Conservation (phyloP, 2,113 vertebrate species). For the Pelodiscus sinensis region DNA sequence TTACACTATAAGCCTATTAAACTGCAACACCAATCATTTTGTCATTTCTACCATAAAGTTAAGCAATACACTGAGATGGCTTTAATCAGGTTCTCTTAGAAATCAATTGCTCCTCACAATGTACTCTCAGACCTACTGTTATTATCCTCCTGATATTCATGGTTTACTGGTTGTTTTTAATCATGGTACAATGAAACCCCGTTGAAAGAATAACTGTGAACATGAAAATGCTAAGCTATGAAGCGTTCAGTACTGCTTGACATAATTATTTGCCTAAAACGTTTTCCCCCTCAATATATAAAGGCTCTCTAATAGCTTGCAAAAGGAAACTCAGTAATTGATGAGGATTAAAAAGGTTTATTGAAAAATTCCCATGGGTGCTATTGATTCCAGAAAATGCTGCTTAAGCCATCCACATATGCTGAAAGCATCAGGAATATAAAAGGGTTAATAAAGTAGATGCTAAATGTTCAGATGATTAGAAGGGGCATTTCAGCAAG, state of each 20-base stretch:
- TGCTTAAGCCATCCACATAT: neutral
- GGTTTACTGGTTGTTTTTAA: constrained; percentile 52
- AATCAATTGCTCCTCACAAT: neutral
- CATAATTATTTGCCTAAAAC: neutral
- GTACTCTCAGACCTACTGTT: neutral
- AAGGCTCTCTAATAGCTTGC: neutral
- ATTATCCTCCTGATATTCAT: constrained; percentile 4
- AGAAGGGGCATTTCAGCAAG: neutral
- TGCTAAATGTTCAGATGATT: neutral
- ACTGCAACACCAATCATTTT: neutral
- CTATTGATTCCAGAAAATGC: neutral
- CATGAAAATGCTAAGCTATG: neutral
- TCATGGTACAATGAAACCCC: neutral
- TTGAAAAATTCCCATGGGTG: neutral
- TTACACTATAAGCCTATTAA: constrained; percentile 14
- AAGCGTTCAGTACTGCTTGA: neutral
- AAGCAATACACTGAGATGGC: neutral
- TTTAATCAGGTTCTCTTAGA: constrained; percentile 20
- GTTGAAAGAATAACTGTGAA: constrained; percentile 27
- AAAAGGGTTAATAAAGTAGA: neutral
- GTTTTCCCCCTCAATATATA: neutral
- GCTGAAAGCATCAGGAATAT: neutral
- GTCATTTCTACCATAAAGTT: constrained; percentile 23
- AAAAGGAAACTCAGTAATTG: neutral
- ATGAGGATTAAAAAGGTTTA: neutral